Conservation (phyloP, 2,113 vertebrate genomes). For the Seriola quinqueradiata region DNA sequence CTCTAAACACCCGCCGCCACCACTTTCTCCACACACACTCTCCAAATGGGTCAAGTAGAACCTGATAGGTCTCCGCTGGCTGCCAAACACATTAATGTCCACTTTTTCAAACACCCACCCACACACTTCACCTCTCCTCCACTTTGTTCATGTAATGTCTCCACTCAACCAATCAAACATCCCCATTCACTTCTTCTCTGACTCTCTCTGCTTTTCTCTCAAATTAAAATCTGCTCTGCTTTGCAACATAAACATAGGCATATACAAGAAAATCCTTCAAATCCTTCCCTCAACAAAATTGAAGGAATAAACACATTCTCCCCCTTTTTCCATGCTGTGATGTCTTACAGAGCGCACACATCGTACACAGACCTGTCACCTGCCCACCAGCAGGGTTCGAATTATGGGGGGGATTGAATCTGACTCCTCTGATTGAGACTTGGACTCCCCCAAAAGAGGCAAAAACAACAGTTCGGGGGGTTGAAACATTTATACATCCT, state of each 20-base stretch:
- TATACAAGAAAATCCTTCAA: too few species aligned
- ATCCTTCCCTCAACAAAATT: too few species aligned
- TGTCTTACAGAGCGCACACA: too few species aligned
- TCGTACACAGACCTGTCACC: too few species aligned
- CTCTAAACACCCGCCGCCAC: background rate
- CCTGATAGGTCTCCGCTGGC: conserved; percentile 46
- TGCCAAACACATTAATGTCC: conserved; percentile 32
- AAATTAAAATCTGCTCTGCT: background rate
- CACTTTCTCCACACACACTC: conserved; percentile 25
- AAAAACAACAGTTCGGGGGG: too few species aligned
- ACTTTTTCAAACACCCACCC: conserved; percentile 10
- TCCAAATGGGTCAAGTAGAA: conserved; percentile 56
- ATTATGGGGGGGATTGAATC: too few species aligned
- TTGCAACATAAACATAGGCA: background rate
- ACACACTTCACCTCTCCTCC: conserved; percentile 35
- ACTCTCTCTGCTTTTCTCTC: background rate
- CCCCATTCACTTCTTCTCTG: conserved; percentile 3
- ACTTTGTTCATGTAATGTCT: conserved; percentile 16
- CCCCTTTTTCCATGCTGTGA: too few species aligned
- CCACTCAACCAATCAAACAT: conserved; percentile 30
- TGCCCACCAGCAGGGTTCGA: too few species aligned
- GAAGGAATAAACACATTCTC: too few species aligned
- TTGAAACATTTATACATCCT: too few species aligned
- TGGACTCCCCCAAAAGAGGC: too few species aligned
- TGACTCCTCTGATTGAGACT: too few species aligned